These are phyloP conservation scores for Heteronetta atricapilla DNA, from an alignment of 2,113 vertebrate species.

Conservation along the genomic window DNA sequence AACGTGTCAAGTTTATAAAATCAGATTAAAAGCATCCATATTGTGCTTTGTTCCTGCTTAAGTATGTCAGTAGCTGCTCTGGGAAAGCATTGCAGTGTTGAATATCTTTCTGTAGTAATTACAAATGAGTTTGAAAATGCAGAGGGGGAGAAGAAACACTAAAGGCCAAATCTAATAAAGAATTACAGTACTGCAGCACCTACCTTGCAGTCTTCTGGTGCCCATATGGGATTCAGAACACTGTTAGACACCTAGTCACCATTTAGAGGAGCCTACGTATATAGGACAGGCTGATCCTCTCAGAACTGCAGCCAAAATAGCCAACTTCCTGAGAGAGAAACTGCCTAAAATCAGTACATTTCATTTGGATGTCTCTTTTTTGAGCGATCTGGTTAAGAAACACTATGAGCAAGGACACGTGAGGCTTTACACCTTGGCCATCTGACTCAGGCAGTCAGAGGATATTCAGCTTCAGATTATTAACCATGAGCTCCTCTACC, in stretches of 20 bases:
- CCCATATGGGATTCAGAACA: conserved; percentile 13
- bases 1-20: conserved; percentile 42
- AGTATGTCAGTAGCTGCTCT: conserved; percentile 14
- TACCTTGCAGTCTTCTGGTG: conserved; percentile 45
- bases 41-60: conserved; percentile 56
- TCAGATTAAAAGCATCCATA: conserved; percentile 35
- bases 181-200: conserved; percentile 33
- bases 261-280: background rate
- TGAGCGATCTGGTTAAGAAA: background rate
- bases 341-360: background rate
- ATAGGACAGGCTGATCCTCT: background rate
- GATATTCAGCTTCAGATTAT: background rate
- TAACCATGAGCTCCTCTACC: background rate
- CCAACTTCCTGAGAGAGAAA: background rate
- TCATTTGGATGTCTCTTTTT: background rate
- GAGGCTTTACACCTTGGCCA: background rate
- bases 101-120: conserved; percentile 49
- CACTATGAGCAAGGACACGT: background rate
- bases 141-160: conserved; percentile 46
- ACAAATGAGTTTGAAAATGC: conserved; percentile 44
- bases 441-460: background rate
- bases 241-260: background rate
- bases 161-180: conserved; percentile 63
- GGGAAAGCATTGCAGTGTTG: conserved; percentile 13
- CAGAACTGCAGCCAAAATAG: background rate